These are phyloP conservation scores for Marmota monax DNA, from an alignment of 2,113 vertebrate genomes.

Conservation along the genomic window DNA sequence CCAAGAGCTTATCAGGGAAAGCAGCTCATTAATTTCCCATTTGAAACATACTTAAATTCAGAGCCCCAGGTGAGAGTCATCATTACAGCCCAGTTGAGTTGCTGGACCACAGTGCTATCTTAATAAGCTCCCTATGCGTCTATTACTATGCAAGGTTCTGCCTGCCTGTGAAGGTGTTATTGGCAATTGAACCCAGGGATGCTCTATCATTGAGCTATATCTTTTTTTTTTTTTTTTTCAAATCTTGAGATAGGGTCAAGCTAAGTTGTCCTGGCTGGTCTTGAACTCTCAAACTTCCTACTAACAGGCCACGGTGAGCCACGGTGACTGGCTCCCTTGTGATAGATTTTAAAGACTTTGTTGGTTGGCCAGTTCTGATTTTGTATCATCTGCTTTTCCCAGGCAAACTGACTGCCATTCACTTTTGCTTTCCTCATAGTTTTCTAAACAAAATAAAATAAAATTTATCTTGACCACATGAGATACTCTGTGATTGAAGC, in stretches of 20 bases:
- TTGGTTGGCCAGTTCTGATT: not conserved
- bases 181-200: not conserved
- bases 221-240: not conserved
- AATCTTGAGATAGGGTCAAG: too few relatives aligned
- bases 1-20: not conserved
- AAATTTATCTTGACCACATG: not conserved
- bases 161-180: not conserved
- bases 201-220: not conserved
- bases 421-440: not conserved
- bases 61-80: not conserved
- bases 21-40: not conserved
- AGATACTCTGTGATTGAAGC: not conserved
- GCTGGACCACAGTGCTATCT: too few relatives aligned
- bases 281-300: not conserved
- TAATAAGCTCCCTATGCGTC: not conserved
- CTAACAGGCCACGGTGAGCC: too few relatives aligned
- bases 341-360: not conserved
- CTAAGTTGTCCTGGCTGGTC: not conserved
- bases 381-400: not conserved
- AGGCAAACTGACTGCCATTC: not conserved
- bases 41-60: conserved; percentile 22
- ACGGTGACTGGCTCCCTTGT: not conserved
- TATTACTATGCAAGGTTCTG: not conserved
- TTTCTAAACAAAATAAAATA: not conserved
- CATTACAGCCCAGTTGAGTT: not conserved